Evolutionary conservation across 1,140 invertebrate species (phyloP).

Genomic region (Drosophila burlai): DNA sequence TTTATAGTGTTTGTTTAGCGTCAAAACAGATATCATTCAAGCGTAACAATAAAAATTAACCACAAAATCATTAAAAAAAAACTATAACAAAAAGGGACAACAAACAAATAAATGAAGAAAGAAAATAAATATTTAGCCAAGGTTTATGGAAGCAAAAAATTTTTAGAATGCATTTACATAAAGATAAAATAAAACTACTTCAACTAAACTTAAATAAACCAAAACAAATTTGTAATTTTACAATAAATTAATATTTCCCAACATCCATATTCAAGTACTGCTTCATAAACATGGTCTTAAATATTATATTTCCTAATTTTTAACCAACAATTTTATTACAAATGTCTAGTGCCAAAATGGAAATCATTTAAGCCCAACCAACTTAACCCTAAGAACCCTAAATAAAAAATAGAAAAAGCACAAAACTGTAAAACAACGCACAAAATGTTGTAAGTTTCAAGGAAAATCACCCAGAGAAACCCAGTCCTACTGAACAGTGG

Average conservation of each 20-base stretch:
- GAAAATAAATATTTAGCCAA: background rate
- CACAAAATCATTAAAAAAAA: constrained; percentile 15
- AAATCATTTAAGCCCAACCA: constrained; percentile 68
- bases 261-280: background rate
- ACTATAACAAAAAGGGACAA: background rate
- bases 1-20: constrained; percentile 45
- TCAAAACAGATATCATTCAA: constrained; percentile 76
- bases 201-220: too few species aligned
- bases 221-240: too few species aligned
- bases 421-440: constrained; percentile 41
- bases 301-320: background rate
- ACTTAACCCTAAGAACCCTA: constrained; percentile 9
- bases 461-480: constrained; percentile 13
- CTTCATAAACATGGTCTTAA: background rate
- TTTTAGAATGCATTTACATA: too few species aligned
- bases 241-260: too few species aligned
- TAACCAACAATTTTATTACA: constrained; percentile 1
- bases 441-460: constrained; percentile 71
- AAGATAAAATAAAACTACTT: too few species aligned
- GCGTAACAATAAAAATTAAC: constrained; percentile 33
- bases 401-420: constrained; percentile 19
- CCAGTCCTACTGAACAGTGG: constrained; percentile 58
- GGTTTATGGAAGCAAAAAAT: background rate
- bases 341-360: constrained; percentile 72
- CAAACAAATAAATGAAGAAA: background rate